Conservation (phyloP, 1,140 invertebrate genomes). For the Neelides sp. region DNA sequence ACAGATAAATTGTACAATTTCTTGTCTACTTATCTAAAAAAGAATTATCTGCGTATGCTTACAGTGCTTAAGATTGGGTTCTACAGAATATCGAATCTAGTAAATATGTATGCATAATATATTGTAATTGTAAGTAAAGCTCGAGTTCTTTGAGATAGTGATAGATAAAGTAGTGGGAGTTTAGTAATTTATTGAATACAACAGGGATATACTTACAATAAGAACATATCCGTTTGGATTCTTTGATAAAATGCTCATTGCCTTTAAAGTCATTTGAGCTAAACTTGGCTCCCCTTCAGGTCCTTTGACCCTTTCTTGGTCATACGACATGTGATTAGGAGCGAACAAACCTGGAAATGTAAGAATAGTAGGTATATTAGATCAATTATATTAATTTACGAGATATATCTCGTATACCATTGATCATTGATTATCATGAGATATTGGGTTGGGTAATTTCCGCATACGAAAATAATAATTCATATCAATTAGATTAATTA, state of each 20-base stretch:
- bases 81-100: no score
- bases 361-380: background rate
- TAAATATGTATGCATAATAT: no score
- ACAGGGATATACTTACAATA: slow-evolving; percentile 22
- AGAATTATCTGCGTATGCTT: no score
- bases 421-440: background rate
- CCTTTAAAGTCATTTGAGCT: slow-evolving; percentile 71
- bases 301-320: slow-evolving; percentile 50
- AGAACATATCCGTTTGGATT: slow-evolving; percentile 55
- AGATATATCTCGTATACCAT: background rate
- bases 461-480: background rate
- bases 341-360: slow-evolving; percentile 46
- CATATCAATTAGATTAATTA: no score
- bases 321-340: slow-evolving; percentile 60
- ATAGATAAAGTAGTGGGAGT: no score
- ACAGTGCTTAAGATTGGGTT: no score
- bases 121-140: no score
- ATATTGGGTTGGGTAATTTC: background rate
- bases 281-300: slow-evolving; percentile 61
- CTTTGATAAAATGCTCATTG: slow-evolving; percentile 64
- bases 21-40: no score
- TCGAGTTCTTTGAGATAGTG: no score
- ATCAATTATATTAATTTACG: no score
- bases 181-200: no score
- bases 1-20: no score